Evolutionary conservation across 2,113 vertebrate species (phyloP).

Genomic region (Rhizomys pruinosus): DNA sequence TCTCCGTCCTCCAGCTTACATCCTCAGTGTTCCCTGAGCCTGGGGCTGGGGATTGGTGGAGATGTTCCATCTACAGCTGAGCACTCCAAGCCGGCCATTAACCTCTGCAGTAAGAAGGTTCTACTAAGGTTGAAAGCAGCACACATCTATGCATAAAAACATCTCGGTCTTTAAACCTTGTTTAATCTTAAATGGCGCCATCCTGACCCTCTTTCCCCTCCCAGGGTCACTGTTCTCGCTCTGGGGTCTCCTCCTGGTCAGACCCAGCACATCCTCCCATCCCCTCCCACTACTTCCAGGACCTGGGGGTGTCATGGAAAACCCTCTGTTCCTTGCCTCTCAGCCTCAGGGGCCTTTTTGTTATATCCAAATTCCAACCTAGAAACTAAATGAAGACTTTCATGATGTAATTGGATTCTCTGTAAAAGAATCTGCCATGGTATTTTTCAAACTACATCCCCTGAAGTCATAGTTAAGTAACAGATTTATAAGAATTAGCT

Average conservation of each 20-base stretch:
- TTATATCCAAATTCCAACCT: neutral
- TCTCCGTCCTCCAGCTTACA: too few species aligned
- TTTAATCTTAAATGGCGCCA: neutral
- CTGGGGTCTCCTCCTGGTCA: neutral
- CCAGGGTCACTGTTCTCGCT: neutral
- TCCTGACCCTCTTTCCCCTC: neutral
- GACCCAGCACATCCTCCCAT: accelerated
- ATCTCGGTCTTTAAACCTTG: neutral
- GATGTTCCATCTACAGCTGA: too few species aligned
- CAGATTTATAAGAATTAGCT: neutral
- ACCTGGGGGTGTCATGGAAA: neutral
- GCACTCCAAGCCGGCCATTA: too few species aligned
- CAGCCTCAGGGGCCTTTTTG: neutral
- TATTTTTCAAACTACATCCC: neutral
- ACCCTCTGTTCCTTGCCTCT: neutral
- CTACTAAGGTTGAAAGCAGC: too few species aligned
- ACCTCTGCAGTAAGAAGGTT: too few species aligned
- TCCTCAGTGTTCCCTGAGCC: too few species aligned
- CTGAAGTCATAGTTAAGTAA: neutral
- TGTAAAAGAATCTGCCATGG: neutral
- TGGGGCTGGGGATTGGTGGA: too few species aligned
- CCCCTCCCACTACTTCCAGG: too few species aligned
- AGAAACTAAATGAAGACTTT: neutral
- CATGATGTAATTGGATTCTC: neutral
- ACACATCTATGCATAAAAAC: neutral